Evolutionary conservation across 2,797 vertebrate genomes (phyloP).

Genomic region (Sphaeramia orbicularis): DNA sequence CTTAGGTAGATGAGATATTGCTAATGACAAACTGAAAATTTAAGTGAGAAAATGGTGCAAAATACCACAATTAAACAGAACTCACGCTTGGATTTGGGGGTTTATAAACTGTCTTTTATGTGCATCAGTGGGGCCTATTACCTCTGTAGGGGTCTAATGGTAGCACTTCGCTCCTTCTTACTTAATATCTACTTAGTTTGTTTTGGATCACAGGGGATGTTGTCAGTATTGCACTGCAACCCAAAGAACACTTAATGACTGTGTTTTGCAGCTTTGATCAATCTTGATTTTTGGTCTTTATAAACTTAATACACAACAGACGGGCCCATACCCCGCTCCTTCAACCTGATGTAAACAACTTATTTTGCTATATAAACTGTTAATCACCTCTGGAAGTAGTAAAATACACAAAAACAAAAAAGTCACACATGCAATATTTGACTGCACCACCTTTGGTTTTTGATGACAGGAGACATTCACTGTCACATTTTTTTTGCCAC

Average conservation of each 20-base stretch:
- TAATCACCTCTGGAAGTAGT: slow-evolving; percentile 22
- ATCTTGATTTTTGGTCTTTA: slow-evolving; percentile 20
- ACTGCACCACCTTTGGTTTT: too few species aligned
- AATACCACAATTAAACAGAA: slow-evolving; percentile 43
- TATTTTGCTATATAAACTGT: slow-evolving; percentile 20
- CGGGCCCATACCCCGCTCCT: slow-evolving; percentile 3
- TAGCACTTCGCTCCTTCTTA: slow-evolving; percentile 55
- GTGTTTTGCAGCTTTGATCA: slow-evolving; percentile 39
- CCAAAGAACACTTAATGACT: slow-evolving; percentile 47
- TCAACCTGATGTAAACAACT: slow-evolving; percentile 50
- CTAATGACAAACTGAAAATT: neutral
- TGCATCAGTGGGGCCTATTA: slow-evolving; percentile 64
- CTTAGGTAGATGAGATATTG: neutral
- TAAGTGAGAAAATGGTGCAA: too few species aligned
- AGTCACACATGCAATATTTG: too few species aligned
- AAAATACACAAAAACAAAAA: too few species aligned
- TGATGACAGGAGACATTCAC: too few species aligned
- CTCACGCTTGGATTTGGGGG: slow-evolving; percentile 43
- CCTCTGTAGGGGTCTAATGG: slow-evolving; percentile 72
- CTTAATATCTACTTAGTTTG: slow-evolving; percentile 58
- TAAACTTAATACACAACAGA: slow-evolving; percentile 15
- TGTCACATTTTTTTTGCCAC: too few species aligned
- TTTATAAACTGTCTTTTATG: slow-evolving; percentile 37
- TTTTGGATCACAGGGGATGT: slow-evolving; percentile 41
- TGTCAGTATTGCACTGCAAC: slow-evolving; percentile 40